These are phyloP conservation scores for Bovichtus diacanthus DNA, from an alignment of 2,797 vertebrate genomes.

Conservation along the genomic window DNA sequence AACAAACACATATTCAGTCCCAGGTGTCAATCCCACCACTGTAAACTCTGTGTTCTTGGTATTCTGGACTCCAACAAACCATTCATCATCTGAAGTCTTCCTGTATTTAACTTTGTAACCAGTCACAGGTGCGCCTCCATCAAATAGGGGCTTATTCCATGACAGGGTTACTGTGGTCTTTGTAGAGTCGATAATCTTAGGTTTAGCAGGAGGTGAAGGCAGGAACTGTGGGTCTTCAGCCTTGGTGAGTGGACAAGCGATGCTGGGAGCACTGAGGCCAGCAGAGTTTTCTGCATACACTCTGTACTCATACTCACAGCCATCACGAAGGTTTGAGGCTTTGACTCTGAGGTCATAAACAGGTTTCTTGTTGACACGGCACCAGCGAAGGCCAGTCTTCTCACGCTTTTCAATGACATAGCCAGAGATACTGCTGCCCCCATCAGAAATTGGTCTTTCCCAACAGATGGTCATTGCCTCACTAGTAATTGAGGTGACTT, in stretches of 20 bases:
- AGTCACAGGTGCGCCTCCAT: slow-evolving; percentile 94
- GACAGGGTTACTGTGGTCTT: slow-evolving; percentile 90
- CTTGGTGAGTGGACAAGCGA: slow-evolving; percentile 89
- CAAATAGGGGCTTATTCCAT: slow-evolving; percentile 97
- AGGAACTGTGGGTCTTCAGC: slow-evolving; percentile 97
- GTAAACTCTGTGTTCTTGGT: slow-evolving; percentile 96
- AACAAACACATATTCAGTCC: slow-evolving; percentile 93
- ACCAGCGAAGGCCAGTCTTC: slow-evolving; percentile 95
- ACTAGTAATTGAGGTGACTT: slow-evolving; percentile 93
- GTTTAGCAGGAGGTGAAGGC: slow-evolving; percentile 95
- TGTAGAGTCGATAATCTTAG: slow-evolving; percentile 93
- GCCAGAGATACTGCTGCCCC: slow-evolving; percentile 94
- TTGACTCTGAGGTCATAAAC: slow-evolving; percentile 99
- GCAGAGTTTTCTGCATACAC: slow-evolving; percentile 98
- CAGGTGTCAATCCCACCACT: slow-evolving; percentile 89
- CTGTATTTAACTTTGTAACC: slow-evolving; percentile 97
- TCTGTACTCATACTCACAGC: slow-evolving; percentile 96
- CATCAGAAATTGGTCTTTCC: slow-evolving; percentile 96
- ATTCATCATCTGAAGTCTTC: slow-evolving; percentile 92
- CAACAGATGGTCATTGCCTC: slow-evolving; percentile 98
- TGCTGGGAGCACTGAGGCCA: slow-evolving; percentile 94
- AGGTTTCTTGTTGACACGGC: slow-evolving; percentile 98
- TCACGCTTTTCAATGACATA: slow-evolving; percentile 98
- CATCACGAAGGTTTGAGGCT: slow-evolving; percentile 92
- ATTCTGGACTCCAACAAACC: slow-evolving; percentile 92